Base-by-base conservation (phyloP, 2,797 vertebrate genomes). In the Melanotaenia maccullochi region DNA sequence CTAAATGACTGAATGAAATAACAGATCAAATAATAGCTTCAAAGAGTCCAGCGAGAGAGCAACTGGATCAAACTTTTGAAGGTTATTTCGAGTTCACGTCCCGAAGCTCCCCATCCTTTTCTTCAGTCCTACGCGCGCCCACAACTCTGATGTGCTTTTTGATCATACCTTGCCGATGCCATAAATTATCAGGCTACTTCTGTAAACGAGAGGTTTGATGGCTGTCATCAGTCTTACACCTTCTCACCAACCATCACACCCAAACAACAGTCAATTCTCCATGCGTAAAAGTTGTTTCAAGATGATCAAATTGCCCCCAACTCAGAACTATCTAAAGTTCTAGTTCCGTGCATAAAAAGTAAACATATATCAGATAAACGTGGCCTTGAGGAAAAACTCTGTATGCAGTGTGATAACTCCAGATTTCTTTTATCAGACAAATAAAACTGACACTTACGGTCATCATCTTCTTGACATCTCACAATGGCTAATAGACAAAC, bases 401-500 rank as follows among this genome's bases (percentile, higher is more conserved):
- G 2, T 20, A 20, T 69, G 0, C 68, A 33, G 54, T 62, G 30
- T 47, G 40, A 12, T 5, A 47, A 61, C 44, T 18, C 71, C 33
- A 69, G 3, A n/a, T 66, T 38, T 65, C 70, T n/a, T 36, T 78
- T 35, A 63, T 24, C 9, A 78, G 60, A 86, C 57, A 60, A 85
- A 78, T 36, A 66, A 81, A 85, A 40, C 54, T 81, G 78, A 75
- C 81, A 97, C 97, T 97, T 96, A 97, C 97, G 94, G 89, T 93
- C 90, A 87, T 95, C 92, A 80, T 89, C 89, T 81, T 90, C 89
- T 83, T 97, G 96, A 94, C 96, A 96, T 93, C 93, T 94, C 92
- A 96, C 96, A 81, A 96, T 71, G 85, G 95, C 90, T 93, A 95
- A 88, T 90, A 97, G 95, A 92, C 95, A 93, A 85, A 94, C 93